Conservation (phyloP, 2,888 invertebrate species). For the Apotomis turbidana region DNA sequence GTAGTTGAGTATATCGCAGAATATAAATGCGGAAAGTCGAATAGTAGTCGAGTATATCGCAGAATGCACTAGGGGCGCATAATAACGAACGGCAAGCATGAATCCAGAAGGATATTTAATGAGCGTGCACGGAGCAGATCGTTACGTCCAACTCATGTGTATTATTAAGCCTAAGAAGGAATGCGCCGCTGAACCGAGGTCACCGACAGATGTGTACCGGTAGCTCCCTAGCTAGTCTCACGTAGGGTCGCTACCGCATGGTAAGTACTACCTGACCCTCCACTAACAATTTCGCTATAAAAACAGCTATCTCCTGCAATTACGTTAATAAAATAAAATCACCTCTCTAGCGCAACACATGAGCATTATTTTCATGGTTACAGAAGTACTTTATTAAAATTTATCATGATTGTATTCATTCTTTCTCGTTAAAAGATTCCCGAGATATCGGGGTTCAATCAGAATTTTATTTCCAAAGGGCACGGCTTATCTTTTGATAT, state of each 20-base stretch:
- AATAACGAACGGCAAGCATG: conserved; percentile 58
- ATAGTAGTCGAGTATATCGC: conserved; percentile 46
- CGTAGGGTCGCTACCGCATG: conserved; percentile 48
- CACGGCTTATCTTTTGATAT: conserved; percentile 45
- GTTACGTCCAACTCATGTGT: conserved; percentile 75
- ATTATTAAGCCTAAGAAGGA: conserved; percentile 82
- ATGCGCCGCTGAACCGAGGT: conserved; percentile 72
- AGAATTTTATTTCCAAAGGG: conserved; percentile 39
- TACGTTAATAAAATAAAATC: too few relatives aligned
- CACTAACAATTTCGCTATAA: conserved; percentile 59
- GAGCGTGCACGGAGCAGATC: conserved; percentile 70
- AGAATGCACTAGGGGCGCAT: conserved; percentile 56
- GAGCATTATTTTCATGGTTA: conserved; percentile 22
- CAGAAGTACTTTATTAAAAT: conserved; percentile 30
- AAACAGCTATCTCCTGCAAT: conserved; percentile 36
- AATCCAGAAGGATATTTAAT: conserved; percentile 71
- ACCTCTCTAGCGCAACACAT: neutral
- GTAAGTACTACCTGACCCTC: conserved; percentile 57
- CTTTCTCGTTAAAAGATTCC: conserved; percentile 38
- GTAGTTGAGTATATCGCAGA: conserved; percentile 46
- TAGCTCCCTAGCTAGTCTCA: conserved; percentile 60
- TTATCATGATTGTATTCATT: conserved; percentile 37
- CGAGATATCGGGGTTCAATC: conserved; percentile 33
- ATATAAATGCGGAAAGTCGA: conserved; percentile 40
- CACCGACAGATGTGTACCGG: conserved; percentile 69